Conservation (phyloP, 1,140 invertebrate genomes). For the Andrena cerasifolii region DNA sequence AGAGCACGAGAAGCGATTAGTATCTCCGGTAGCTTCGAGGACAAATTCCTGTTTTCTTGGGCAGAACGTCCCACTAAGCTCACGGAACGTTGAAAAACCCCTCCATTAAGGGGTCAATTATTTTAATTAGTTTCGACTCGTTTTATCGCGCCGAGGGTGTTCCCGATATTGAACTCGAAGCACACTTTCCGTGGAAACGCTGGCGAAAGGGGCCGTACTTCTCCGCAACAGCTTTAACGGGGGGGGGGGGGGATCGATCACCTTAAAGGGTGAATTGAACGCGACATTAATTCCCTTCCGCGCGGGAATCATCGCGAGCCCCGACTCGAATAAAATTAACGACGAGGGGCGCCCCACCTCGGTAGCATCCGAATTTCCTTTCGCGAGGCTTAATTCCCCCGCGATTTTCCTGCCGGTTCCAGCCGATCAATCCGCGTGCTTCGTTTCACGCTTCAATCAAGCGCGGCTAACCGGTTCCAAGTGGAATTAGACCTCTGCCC, state of each 20-base stretch:
- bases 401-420: not conserved
- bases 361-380: not conserved
- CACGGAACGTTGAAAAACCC: not conserved
- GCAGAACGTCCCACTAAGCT: not conserved
- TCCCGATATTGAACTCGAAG: not conserved
- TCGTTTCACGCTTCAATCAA: not conserved
- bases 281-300: not conserved
- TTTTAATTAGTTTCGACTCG: constrained; percentile 22
- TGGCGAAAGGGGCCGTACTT: not conserved
- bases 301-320: not conserved
- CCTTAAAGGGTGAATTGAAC: not conserved
- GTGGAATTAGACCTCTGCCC: not conserved
- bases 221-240: not conserved
- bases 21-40: not conserved
- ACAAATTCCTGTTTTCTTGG: too few species aligned
- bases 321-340: too few species aligned
- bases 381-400: not conserved
- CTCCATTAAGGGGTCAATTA: not conserved
- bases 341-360: too few species aligned
- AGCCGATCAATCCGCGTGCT: constrained; percentile 3
- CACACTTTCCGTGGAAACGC: not conserved
- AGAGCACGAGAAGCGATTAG: not conserved
- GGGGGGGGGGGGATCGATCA: too few species aligned
- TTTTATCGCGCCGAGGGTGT: constrained; percentile 7
- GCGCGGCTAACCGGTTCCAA: constrained; percentile 5